These are phyloP conservation scores for Lepidurus couesii DNA, from an alignment of 1,140 invertebrate species.

Conservation along the genomic window DNA sequence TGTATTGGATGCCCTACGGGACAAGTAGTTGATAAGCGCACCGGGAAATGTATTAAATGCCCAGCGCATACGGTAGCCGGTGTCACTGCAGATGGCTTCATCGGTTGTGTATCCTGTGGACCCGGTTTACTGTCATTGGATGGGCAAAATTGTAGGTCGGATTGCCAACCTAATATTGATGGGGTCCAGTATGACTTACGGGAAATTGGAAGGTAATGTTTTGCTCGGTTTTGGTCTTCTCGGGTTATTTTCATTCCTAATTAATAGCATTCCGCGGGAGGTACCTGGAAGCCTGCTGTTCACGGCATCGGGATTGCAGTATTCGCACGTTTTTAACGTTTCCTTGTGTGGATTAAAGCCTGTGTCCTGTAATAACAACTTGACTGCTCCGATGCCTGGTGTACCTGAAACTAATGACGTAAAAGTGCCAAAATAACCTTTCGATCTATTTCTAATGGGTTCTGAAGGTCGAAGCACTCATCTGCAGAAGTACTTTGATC, in stretches of 20 bases:
- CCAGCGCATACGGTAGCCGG: slow-evolving; percentile 49
- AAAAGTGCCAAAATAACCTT: background rate
- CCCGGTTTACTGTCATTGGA: slow-evolving; percentile 45
- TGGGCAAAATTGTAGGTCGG: slow-evolving; percentile 44
- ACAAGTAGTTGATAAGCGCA: slow-evolving; percentile 29
- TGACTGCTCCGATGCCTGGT: slow-evolving; percentile 38
- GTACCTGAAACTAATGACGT: slow-evolving; percentile 1
- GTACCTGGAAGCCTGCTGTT: slow-evolving; percentile 49
- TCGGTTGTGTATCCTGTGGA: slow-evolving; percentile 52
- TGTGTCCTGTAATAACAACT: slow-evolving; percentile 48
- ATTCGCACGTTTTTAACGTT: slow-evolving; percentile 57
- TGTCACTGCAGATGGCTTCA: slow-evolving; percentile 46
- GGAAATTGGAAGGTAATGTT: slow-evolving; percentile 45
- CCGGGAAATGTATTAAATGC: slow-evolving; percentile 46
- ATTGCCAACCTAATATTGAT: slow-evolving; percentile 44
- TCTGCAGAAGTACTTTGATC: slow-evolving; percentile 52
- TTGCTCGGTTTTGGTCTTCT: slow-evolving; percentile 8
- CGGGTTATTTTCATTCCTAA: slow-evolving; percentile 24
- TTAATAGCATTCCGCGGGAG: slow-evolving; percentile 42
- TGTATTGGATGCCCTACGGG: background rate
- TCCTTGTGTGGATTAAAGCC: slow-evolving; percentile 49
- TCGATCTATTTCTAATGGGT: background rate
- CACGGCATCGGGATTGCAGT: slow-evolving; percentile 54
- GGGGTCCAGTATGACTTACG: slow-evolving; percentile 48
- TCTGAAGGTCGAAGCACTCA: slow-evolving; percentile 42